These are phyloP conservation scores for Gorsachius goisagi DNA, from an alignment of 2,113 vertebrate genomes.

Conservation along the genomic window DNA sequence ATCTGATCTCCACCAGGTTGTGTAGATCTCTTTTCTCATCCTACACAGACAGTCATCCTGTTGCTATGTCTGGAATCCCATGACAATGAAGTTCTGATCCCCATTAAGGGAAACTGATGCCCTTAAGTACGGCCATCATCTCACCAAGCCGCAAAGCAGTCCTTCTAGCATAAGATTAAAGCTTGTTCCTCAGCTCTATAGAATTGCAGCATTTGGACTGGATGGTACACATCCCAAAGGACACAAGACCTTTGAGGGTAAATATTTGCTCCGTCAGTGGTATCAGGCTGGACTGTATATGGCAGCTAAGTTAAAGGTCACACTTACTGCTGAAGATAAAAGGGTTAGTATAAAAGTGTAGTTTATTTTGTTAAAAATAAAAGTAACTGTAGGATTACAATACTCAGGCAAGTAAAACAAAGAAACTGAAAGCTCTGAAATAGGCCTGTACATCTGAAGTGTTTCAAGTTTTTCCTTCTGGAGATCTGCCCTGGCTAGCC, in stretches of 20 bases:
- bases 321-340: background rate
- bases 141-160: background rate
- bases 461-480: background rate
- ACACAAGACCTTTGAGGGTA: background rate
- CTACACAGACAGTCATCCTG: background rate
- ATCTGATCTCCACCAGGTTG: background rate
- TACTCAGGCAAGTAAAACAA: background rate
- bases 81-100: background rate
- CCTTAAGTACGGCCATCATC: background rate
- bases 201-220: background rate
- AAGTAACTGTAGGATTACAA: background rate
- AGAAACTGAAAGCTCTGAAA: background rate
- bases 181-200: background rate
- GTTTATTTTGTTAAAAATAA: background rate
- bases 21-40: background rate
- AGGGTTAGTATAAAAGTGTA: background rate
- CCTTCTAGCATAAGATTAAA: background rate
- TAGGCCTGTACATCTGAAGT: background rate
- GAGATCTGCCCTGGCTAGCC: background rate
- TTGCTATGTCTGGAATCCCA: background rate
- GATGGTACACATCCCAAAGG: background rate
- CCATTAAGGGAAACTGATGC: background rate
- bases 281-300: background rate
- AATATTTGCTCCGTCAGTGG: background rate
- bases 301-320: background rate